These are phyloP conservation scores for Pegea sp. DNA, from an alignment of 23 tunicate species.

Conservation along the genomic window DNA sequence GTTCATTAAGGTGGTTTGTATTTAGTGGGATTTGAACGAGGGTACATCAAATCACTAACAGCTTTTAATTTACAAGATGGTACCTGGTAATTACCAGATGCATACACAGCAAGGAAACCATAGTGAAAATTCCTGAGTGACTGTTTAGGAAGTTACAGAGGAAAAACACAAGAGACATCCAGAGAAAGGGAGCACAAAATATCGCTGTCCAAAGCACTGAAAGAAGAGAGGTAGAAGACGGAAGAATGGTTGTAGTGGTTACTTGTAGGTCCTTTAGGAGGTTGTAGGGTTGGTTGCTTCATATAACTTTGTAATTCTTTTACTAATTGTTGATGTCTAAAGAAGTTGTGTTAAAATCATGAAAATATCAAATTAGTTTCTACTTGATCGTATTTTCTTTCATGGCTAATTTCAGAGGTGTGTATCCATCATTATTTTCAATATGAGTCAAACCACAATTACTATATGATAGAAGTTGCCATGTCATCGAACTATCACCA, in stretches of 20 bases:
- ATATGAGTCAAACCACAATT: constrained; percentile 15
- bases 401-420: constrained; percentile 25
- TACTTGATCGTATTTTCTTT: constrained; percentile 9
- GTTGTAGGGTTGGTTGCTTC: constrained; percentile 3
- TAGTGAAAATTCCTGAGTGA: constrained; percentile 21
- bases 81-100: too few relatives aligned
- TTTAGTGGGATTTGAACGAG: too few relatives aligned
- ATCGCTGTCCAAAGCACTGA: constrained; percentile 25
- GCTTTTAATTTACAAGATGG: too few relatives aligned
- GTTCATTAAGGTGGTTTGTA: too few relatives aligned
- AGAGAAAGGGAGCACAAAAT: constrained; percentile 15
- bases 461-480: constrained; percentile 22
- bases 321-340: constrained; percentile 10
- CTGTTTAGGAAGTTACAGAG: constrained; percentile 8
- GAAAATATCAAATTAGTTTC: not conserved
- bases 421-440: constrained; percentile 32
- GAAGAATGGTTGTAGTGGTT: not conserved
- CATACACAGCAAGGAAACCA: constrained; percentile 3
- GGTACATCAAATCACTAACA: too few relatives aligned
- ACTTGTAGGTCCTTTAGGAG: constrained; percentile 24
- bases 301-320: constrained; percentile 12
- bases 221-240: not conserved
- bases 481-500: constrained; percentile 27
- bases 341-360: not conserved
- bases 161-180: constrained; percentile 13